phyloP scores from a whole-genome alignment of 2,797 vertebrate species.

The Todus mexicanus region DNA sequence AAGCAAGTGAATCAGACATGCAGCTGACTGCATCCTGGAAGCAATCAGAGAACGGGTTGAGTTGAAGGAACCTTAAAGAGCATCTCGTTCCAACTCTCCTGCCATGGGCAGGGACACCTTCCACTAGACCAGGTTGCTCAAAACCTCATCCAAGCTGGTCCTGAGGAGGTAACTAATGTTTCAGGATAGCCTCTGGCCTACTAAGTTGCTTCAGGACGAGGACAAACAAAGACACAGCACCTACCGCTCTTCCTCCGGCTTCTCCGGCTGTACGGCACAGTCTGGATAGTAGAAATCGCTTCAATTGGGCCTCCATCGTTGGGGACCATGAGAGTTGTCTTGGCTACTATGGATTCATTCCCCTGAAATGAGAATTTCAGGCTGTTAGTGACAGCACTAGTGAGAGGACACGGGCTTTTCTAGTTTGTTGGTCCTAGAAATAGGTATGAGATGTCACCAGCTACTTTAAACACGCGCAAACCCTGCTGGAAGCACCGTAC shows the following conservation, averaged over 20 bases:
- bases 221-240: not conserved
- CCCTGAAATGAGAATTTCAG: conserved; percentile 65
- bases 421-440: not conserved
- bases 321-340: conserved; percentile 91
- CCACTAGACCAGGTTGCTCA: too few species aligned
- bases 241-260: conserved; percentile 87
- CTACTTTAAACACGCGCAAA: not conserved
- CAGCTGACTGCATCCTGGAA: not conserved
- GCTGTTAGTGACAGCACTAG: not conserved
- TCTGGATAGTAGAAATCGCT: conserved; percentile 90
- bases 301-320: conserved; percentile 89
- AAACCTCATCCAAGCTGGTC: too few species aligned
- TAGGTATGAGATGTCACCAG: too few species aligned
- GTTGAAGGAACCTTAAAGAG: too few species aligned
- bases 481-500: conserved; percentile 54
- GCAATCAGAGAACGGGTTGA: too few species aligned
- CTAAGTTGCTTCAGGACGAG: not conserved
- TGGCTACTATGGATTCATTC: conserved; percentile 92
- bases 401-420: not conserved
- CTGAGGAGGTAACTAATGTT: not conserved
- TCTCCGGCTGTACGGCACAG: conserved; percentile 86
- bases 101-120: too few species aligned
- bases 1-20: not conserved
- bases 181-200: not conserved
- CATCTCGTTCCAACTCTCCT: too few species aligned